Evolutionary conservation across 1,140 invertebrate genomes (phyloP).

Genomic region (Lepidurus arcticus): DNA sequence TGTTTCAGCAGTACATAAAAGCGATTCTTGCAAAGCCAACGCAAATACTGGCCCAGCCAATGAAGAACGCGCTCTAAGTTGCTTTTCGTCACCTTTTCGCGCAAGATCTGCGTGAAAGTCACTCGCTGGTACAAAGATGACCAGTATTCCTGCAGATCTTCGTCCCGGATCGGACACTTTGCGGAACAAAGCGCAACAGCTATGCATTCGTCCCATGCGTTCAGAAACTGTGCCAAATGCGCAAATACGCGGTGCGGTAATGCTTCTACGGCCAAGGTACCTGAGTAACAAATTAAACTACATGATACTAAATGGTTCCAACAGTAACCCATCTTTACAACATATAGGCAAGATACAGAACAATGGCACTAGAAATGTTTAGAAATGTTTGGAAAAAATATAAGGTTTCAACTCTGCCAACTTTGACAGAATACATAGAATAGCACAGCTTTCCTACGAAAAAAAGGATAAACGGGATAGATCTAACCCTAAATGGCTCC

Average conservation of each 20-base stretch:
- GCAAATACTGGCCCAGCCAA: conserved; percentile 20
- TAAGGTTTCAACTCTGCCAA: too few relatives aligned
- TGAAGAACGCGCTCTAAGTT: conserved; percentile 8
- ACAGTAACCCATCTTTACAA: too few relatives aligned
- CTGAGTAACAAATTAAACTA: background rate
- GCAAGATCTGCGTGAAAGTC: background rate
- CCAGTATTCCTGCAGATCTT: conserved; percentile 1
- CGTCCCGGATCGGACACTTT: background rate
- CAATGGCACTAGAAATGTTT: too few relatives aligned
- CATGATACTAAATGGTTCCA: background rate
- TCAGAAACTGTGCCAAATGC: background rate
- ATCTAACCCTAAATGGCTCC: too few relatives aligned
- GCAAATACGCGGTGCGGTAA: background rate
- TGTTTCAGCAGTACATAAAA: background rate
- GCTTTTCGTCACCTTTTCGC: conserved; percentile 2
- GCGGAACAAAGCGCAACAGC: background rate
- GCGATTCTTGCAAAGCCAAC: background rate
- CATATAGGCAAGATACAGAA: too few relatives aligned
- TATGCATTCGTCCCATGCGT: background rate
- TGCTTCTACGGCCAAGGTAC: background rate
- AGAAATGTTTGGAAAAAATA: too few relatives aligned
- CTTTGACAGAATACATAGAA: too few relatives aligned
- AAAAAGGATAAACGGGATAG: too few relatives aligned
- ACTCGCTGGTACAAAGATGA: background rate
- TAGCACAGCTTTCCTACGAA: too few relatives aligned